Percentiles rank a stretch among this genome's conserved stretches.
Conservation (phyloP, 2,113 vertebrate genomes). For the Crypturellus undulatus region DNA sequence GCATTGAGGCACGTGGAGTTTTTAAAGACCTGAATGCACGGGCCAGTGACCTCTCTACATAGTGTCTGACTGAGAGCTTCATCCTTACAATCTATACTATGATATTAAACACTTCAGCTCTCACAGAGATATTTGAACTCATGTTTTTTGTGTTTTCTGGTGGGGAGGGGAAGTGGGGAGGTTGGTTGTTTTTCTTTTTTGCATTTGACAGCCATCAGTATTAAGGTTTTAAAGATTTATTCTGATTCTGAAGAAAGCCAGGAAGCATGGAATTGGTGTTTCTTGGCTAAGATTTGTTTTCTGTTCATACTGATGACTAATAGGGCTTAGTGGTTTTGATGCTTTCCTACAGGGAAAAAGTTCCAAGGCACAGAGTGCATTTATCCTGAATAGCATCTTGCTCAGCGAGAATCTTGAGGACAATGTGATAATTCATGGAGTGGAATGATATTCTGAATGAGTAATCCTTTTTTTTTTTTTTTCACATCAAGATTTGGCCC, state of each 20-base stretch:
- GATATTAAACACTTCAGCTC: not conserved
- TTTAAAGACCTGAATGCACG: not conserved
- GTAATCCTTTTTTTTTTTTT: constrained; percentile 19
- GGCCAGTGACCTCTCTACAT: not conserved
- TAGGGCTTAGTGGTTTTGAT: not conserved
- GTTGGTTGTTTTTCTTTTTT: not conserved
- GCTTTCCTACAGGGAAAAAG: not conserved
- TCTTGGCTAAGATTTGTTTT: not conserved
- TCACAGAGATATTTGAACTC: not conserved
- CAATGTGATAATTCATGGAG: not conserved
- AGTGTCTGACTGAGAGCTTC: not conserved
- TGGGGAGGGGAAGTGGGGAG: too few species aligned
- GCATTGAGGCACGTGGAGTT: not conserved
- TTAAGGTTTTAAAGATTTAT: not conserved
- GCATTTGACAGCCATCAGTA: not conserved
- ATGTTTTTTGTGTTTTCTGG: not conserved
- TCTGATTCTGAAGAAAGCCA: not conserved
- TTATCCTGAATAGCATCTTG: not conserved
- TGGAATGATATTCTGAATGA: not conserved
- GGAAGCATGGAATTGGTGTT: not conserved
- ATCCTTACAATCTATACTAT: not conserved
- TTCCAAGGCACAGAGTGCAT: not conserved
- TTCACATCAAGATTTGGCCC: not conserved
- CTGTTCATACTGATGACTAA: not conserved
- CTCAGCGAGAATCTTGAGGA: not conserved